These are phyloP conservation scores for Gasterosteus nipponicus DNA, from an alignment of 2,113 vertebrate species.

Conservation along the genomic window DNA sequence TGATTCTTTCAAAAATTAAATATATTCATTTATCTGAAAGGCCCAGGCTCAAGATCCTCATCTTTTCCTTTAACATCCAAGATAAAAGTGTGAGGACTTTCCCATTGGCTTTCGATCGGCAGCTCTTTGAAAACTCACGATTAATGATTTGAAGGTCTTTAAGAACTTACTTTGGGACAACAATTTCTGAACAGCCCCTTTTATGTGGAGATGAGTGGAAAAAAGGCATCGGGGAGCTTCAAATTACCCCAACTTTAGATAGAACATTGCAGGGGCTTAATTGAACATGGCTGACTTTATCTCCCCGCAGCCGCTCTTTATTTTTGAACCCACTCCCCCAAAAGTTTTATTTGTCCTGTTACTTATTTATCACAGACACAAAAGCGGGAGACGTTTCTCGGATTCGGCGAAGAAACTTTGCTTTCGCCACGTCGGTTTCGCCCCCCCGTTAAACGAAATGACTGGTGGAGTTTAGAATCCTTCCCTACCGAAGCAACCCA, in stretches of 20 bases:
- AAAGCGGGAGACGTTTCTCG: slow-evolving; percentile 57
- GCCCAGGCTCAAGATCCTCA: slow-evolving; percentile 79
- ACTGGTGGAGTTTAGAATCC: slow-evolving; percentile 53
- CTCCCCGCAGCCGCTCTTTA: slow-evolving; percentile 62
- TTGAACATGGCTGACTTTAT: slow-evolving; percentile 75
- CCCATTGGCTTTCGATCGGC: slow-evolving; percentile 84
- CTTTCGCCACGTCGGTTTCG: neutral
- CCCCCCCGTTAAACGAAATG: slow-evolving; percentile 51
- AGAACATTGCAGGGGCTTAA: slow-evolving; percentile 74
- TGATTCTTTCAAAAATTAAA: slow-evolving; percentile 85
- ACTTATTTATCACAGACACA: slow-evolving; percentile 77
- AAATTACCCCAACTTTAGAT: slow-evolving; percentile 79
- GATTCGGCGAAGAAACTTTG: slow-evolving; percentile 52
- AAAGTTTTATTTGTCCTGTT: slow-evolving; percentile 78
- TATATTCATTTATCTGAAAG: slow-evolving; percentile 85
- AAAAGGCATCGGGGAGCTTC: slow-evolving; percentile 75
- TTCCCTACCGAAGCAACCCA: slow-evolving; percentile 64
- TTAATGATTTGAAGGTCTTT: slow-evolving; percentile 85
- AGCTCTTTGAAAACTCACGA: slow-evolving; percentile 81
- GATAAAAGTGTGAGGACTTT: slow-evolving; percentile 84
- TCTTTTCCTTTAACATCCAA: slow-evolving; percentile 79
- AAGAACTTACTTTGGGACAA: slow-evolving; percentile 85
- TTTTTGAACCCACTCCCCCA: slow-evolving; percentile 71
- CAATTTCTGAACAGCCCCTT: slow-evolving; percentile 83
- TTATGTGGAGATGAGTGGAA: slow-evolving; percentile 83